Evolutionary conservation across 1,140 invertebrate species (phyloP).

Genomic region (Camponotus pennsylvanicus): DNA sequence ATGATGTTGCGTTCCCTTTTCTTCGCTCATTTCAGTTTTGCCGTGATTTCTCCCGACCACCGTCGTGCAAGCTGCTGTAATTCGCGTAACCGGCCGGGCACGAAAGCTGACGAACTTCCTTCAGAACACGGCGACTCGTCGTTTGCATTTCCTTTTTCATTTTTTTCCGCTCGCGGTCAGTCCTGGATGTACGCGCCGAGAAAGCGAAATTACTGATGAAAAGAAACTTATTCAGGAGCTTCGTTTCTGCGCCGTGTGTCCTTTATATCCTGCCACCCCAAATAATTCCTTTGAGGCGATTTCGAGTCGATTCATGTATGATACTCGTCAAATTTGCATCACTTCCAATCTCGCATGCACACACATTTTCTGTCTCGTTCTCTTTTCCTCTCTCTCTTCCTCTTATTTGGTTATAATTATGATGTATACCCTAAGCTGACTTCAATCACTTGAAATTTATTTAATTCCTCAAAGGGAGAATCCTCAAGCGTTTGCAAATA

Average conservation of each 20-base stretch:
- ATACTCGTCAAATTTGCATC: not conserved
- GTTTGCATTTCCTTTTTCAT: slow-evolving; percentile 40
- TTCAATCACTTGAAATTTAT: not conserved
- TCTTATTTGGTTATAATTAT: not conserved
- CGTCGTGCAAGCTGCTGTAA: slow-evolving; percentile 13
- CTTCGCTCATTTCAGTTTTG: slow-evolving; percentile 61
- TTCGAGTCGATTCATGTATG: not conserved
- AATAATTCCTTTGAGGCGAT: slow-evolving; percentile 20
- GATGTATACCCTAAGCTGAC: not conserved
- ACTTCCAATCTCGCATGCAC: not conserved
- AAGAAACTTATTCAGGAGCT: slow-evolving; percentile 27
- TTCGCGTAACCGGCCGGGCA: slow-evolving; percentile 22
- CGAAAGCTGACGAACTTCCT: slow-evolving; percentile 33
- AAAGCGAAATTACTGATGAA: slow-evolving; percentile 6
- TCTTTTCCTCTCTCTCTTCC: not conserved
- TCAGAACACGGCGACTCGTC: slow-evolving; percentile 4
- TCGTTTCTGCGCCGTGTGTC: slow-evolving; percentile 26
- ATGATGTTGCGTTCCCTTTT: slow-evolving; percentile 71
- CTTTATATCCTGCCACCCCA: not conserved
- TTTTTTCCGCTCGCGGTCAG: slow-evolving; percentile 10
- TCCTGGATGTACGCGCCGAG: not conserved
- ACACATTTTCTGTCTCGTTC: not conserved
- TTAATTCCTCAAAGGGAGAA: not conserved
- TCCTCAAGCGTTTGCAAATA: not conserved
- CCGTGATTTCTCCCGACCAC: slow-evolving; percentile 61